Evolutionary conservation across 2,888 invertebrate genomes (phyloP).

Genomic region (Cremastinae sp.): DNA sequence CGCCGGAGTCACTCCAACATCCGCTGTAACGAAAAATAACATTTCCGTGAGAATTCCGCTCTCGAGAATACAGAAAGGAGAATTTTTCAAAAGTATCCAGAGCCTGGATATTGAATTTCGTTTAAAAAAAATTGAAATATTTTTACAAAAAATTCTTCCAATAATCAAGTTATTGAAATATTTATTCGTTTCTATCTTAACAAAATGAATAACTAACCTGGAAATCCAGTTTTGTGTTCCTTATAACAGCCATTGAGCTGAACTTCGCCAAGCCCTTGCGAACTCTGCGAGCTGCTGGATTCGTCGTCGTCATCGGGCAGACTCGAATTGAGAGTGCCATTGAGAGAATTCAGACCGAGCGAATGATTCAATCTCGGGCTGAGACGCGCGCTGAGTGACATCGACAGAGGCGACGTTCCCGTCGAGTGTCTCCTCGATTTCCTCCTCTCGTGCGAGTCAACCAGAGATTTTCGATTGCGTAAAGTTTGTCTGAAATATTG

Average conservation of each 20-base stretch:
- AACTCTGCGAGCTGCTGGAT: slow-evolving; percentile 84
- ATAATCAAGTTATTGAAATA: too few species aligned
- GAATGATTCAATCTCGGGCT: slow-evolving; percentile 77
- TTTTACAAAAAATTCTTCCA: neutral
- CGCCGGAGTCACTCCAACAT: slow-evolving; percentile 90
- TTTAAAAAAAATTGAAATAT: neutral
- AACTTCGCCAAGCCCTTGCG: slow-evolving; percentile 81
- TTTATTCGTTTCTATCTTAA: too few species aligned
- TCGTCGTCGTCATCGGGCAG: slow-evolving; percentile 81
- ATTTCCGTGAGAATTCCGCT: neutral
- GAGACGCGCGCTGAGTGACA: slow-evolving; percentile 75
- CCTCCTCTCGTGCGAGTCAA: slow-evolving; percentile 86
- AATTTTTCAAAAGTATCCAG: too few species aligned
- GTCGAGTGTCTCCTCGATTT: slow-evolving; percentile 90
- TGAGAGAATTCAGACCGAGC: slow-evolving; percentile 74
- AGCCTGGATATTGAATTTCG: neutral
- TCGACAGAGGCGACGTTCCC: slow-evolving; percentile 83
- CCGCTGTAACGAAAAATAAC: slow-evolving; percentile 74
- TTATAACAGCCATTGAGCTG: slow-evolving; percentile 83
- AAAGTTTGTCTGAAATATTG: slow-evolving; percentile 85
- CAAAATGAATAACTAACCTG: slow-evolving; percentile 44
- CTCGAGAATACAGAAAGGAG: too few species aligned
- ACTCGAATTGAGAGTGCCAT: slow-evolving; percentile 75
- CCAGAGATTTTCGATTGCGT: slow-evolving; percentile 84
- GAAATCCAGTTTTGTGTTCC: slow-evolving; percentile 81